Conservation (phyloP, 1,140 invertebrate species). For the Phocides pigmalion region DNA sequence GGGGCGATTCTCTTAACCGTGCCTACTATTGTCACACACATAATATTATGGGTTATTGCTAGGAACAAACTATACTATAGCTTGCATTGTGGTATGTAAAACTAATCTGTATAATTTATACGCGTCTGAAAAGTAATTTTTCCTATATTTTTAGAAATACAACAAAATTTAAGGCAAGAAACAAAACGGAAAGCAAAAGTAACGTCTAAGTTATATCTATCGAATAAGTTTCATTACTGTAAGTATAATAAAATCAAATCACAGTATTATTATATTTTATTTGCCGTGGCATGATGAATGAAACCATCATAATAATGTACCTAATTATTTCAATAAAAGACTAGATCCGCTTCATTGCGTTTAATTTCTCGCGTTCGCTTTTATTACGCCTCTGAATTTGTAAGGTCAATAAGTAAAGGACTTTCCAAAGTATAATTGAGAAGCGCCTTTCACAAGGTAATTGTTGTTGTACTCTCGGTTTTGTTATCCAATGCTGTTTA, state of each 20-base stretch:
- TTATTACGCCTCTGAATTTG: slow-evolving; percentile 36
- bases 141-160: no score
- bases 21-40: no score
- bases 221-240: background rate
- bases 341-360: slow-evolving; percentile 30
- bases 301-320: slow-evolving; percentile 6
- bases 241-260: background rate
- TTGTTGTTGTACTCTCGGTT: slow-evolving; percentile 69
- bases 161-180: no score
- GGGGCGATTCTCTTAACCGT: no score
- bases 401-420: slow-evolving; percentile 67
- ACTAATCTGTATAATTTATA: no score
- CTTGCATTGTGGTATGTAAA: no score
- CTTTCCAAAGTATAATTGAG: slow-evolving; percentile 70
- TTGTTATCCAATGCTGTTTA: slow-evolving; percentile 59
- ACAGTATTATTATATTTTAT: background rate
- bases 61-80: no score
- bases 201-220: background rate
- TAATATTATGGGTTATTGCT: no score
- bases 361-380: slow-evolving; percentile 31
- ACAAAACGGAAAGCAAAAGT: background rate
- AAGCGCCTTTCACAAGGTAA: slow-evolving; percentile 70
- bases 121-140: no score
- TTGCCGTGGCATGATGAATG: background rate
- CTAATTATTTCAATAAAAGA: slow-evolving; percentile 5